Evolutionary conservation across 2,888 invertebrate genomes (phyloP).

Genomic region (Plebejus melissa): DNA sequence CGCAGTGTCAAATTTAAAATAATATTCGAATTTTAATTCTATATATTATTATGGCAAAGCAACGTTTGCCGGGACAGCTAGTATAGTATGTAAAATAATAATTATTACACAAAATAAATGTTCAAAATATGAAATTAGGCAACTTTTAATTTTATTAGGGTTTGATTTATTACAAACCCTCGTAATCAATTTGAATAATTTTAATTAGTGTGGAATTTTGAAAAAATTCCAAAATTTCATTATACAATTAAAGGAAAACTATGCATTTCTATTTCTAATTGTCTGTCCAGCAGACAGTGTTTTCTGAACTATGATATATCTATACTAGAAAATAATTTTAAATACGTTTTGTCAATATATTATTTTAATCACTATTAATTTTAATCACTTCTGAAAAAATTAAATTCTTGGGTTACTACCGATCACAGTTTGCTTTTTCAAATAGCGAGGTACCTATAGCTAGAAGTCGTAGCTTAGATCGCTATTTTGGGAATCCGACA

Average conservation of each 20-base stretch:
- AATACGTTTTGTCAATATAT: not conserved
- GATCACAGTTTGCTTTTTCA: conserved; percentile 26
- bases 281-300: not conserved
- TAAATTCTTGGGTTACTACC: not conserved
- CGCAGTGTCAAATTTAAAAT: no score
- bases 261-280: no score
- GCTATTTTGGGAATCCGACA: conserved; percentile 36
- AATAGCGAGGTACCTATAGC: conserved; percentile 32
- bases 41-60: no score
- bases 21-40: no score
- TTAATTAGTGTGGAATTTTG: not conserved
- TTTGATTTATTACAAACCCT: not conserved
- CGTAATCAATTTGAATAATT: not conserved
- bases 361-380: not conserved
- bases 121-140: not conserved
- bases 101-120: not conserved
- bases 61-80: no score
- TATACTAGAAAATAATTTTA: not conserved
- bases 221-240: not conserved
- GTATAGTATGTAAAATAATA: no score
- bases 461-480: conserved; percentile 36
- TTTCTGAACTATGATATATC: not conserved
- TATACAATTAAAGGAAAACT: not conserved
- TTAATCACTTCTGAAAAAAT: not conserved
- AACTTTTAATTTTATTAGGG: not conserved